A percentile compares a stretch with the other conserved stretches of the same genome.
Evolutionary conservation across 1,140 invertebrate species (phyloP).

Genomic region (Trypoxylus dichotomus): DNA sequence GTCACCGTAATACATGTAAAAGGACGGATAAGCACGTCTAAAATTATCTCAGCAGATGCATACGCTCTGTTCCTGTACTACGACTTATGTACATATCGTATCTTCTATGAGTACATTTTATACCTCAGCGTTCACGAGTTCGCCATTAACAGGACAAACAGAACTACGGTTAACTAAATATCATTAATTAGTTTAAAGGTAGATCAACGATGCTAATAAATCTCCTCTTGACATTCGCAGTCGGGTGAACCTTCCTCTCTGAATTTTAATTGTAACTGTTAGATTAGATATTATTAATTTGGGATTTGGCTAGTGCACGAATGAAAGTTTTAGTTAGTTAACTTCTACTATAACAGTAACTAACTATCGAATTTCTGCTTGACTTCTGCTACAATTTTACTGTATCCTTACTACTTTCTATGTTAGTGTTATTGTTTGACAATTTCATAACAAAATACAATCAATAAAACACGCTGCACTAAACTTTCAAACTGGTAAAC

Average conservation of each 20-base stretch:
- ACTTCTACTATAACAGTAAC: too few relatives aligned
- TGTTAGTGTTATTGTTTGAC: too few relatives aligned
- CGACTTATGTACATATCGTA: too few relatives aligned
- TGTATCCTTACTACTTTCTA: too few relatives aligned
- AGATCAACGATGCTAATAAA: background rate
- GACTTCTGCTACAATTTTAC: too few relatives aligned
- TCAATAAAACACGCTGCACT: too few relatives aligned
- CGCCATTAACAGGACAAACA: background rate
- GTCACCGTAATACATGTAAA: too few relatives aligned
- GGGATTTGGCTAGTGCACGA: background rate
- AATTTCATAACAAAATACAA: too few relatives aligned
- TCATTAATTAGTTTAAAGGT: background rate
- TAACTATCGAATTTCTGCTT: too few relatives aligned
- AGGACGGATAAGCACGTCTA: too few relatives aligned
- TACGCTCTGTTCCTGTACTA: background rate
- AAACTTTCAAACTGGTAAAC: too few relatives aligned
- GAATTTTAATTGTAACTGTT: constrained; percentile 3
- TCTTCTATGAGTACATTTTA: background rate
- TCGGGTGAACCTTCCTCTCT: background rate
- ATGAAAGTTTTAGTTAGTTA: background rate
- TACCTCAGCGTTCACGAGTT: background rate
- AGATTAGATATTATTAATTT: background rate
- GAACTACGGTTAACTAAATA: background rate
- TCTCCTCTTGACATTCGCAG: background rate
- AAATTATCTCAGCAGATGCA: background rate